Evolutionary conservation across 2,888 invertebrate genomes (phyloP), one percentile per base, ranked within the genome.

Genomic region (Drosophila kambysellisi): DNA sequence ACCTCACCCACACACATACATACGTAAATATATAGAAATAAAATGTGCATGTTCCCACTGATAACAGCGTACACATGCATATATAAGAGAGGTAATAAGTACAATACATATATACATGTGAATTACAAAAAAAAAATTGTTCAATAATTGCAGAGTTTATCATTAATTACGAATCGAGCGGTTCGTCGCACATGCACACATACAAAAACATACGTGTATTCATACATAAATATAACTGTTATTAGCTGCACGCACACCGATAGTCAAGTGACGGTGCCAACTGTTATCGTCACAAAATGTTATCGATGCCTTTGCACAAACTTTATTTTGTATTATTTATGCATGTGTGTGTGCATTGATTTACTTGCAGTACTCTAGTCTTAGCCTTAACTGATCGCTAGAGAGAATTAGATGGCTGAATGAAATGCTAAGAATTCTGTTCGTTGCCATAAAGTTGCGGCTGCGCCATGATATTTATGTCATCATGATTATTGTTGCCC

Each of bases 401-500:
- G 3, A 76, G 37, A 15, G 17, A 3, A 37, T 37, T 17, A 7
- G 7, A 37, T 37, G 1, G 1, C 37, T 37, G 52, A 3, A 82
- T 39, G 15, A 41, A 82, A 6, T 56, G 37, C 0, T 70, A 6
- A 53, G 82, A 84, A 4, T 70, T 12, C 17, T 9, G 9, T 11
- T 79, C 67, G 8, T 43, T 2, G 25, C 70, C 76, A 62, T 81
- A 53, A 20, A 20, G 32, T 0, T 9, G 17, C 11, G 82, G 75
- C 11, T 53, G 59, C 2, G 20, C 17, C 50, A 81, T 96, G 25
- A 99, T 98, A 94, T 99, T 99, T 69, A 99, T 97, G 93, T 99
- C 99, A 7, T 7, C 7, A 25, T 25, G 1, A 25, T 15, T 25
- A 94, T 99, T 99, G 94, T 99, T 99, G 62, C 99, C 99, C 17